Base-by-base conservation (phyloP, 2,888 invertebrate species). In the Cactoblastis cactorum region DNA sequence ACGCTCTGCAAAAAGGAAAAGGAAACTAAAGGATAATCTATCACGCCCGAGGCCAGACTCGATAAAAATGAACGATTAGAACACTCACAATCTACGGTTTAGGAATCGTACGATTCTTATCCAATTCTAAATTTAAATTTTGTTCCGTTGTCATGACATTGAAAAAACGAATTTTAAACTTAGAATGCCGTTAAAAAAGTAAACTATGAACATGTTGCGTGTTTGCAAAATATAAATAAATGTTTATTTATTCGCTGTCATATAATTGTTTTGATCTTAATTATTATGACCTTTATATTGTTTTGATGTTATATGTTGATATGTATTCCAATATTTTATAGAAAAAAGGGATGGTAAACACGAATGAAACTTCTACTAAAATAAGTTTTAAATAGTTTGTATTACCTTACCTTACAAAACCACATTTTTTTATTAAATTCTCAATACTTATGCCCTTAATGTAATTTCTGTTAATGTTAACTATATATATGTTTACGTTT, bases 21-120 rank as follows among this genome's bases (percentile, higher is more conserved):
- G 85, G 83, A 87, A 84, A 79, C 77, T 77, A 78, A 81, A 85
- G 84, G 86, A 88, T 87, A 86, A 88, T 88, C 87, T 88, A 87
- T 88, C 87, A 87, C 81, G 85, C 83, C 77, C 80, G 78, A 78
- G 81, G 86, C 81, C 69, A 79, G 80, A 77, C 77, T 80, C 86
- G 85, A 88, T 85, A 88, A 86, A 87, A 87, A 87, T 85, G 83
- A 83, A 86, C 83, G 83, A 85, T 86, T 86, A 83, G 77, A 80
- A 74, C 73, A 71, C 67, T 72, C 69, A 76, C 73, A 78, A 82
- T 83, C 81, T 77, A 82, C 77, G 75, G 71, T 77, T 78, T 77
- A 62, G 66, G 75, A 72, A 70, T 69, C 69, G n/a, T 34, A 19
- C n/a, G 11, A 41, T 43, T 41, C 22, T 3, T 41, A 12, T 24